Percentiles rank a stretch among this genome's conserved stretches.
Evolutionary conservation across 2,888 invertebrate genomes (phyloP).

Genomic region (Sclerodermus sp.): DNA sequence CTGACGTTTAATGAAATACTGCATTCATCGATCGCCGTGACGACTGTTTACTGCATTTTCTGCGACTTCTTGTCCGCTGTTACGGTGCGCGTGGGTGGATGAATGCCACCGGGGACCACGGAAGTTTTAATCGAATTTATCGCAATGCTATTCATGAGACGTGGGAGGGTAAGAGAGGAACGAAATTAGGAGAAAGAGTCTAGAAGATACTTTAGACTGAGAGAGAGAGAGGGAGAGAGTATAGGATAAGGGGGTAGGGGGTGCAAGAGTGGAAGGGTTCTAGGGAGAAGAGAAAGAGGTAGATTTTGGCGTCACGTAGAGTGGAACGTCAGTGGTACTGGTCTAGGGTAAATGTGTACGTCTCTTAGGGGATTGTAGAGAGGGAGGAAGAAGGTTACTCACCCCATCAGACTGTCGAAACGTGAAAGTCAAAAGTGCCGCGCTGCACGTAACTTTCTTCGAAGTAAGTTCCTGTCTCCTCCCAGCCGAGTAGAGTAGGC

Average conservation of each 20-base stretch:
- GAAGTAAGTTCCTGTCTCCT: conserved; percentile 40
- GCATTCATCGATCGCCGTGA: conserved; percentile 18
- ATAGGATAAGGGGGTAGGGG: conserved; percentile 3
- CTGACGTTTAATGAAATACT: no score
- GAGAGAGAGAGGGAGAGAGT: conserved; percentile 15
- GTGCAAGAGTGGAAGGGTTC: conserved; percentile 6
- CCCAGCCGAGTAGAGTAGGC: conserved; percentile 20
- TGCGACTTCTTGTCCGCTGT: conserved; percentile 22
- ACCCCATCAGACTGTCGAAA: conserved; percentile 25
- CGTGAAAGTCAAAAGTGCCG: conserved; percentile 45
- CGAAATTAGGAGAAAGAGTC: no score
- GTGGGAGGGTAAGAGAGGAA: no score
- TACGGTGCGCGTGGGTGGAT: conserved; percentile 21
- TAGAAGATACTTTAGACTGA: no score
- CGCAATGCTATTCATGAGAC: conserved; percentile 56
- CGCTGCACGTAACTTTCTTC: conserved; percentile 38
- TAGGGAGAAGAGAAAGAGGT: conserved; percentile 9
- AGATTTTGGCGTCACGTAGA: conserved; percentile 49
- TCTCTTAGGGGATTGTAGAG: conserved; percentile 12
- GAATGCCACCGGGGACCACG: conserved; percentile 44
- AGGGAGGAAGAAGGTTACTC: conserved; percentile 7
- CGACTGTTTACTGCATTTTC: conserved; percentile 36
- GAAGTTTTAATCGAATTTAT: conserved; percentile 57
- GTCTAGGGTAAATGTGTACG: conserved; percentile 18
- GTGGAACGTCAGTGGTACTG: conserved; percentile 27